phyloP scores from a whole-genome alignment of 1,140 invertebrate genomes.

The Neelides sp. region DNA sequence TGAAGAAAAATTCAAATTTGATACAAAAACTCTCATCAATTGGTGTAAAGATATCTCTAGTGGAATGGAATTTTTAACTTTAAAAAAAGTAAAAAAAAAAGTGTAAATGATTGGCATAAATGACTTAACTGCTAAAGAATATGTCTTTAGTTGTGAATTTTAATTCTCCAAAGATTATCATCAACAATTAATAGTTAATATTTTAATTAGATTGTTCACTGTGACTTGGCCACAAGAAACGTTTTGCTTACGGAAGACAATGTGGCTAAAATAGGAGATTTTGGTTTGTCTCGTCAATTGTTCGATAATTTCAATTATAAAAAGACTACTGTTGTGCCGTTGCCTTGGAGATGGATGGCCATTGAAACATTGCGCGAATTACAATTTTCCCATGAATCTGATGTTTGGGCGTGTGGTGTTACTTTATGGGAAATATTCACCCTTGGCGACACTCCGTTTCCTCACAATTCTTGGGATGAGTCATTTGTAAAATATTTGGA shows the following conservation, averaged over 20 bases:
- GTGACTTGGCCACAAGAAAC: constrained; percentile 12
- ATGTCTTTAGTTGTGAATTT: too few relatives aligned
- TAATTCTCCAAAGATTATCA: too few relatives aligned
- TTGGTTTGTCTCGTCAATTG: constrained; percentile 8
- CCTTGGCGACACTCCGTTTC: constrained; percentile 35
- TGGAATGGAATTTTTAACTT: too few relatives aligned
- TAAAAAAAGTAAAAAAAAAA: too few relatives aligned
- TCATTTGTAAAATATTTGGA: too few relatives aligned
- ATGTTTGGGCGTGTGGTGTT: constrained; percentile 40
- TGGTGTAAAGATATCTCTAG: too few relatives aligned
- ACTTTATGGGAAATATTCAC: constrained; percentile 41
- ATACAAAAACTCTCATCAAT: too few relatives aligned
- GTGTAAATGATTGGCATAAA: too few relatives aligned
- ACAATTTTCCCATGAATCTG: constrained; percentile 36
- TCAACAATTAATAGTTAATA: too few relatives aligned
- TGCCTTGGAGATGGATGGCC: constrained; percentile 39
- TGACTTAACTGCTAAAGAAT: too few relatives aligned
- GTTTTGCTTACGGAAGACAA: neutral
- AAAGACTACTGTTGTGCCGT: constrained; percentile 2
- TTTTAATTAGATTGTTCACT: constrained; percentile 12
- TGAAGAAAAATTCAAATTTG: too few relatives aligned
- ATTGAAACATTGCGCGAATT: constrained; percentile 35
- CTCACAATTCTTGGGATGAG: constrained; percentile 11
- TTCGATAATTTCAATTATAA: constrained; percentile 1
- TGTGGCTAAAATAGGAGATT: constrained; percentile 11